A percentile compares a stretch with the other conserved stretches of the same genome.
Conservation (phyloP, 2,113 vertebrate genomes). For the Tachysurus vachellii region DNA sequence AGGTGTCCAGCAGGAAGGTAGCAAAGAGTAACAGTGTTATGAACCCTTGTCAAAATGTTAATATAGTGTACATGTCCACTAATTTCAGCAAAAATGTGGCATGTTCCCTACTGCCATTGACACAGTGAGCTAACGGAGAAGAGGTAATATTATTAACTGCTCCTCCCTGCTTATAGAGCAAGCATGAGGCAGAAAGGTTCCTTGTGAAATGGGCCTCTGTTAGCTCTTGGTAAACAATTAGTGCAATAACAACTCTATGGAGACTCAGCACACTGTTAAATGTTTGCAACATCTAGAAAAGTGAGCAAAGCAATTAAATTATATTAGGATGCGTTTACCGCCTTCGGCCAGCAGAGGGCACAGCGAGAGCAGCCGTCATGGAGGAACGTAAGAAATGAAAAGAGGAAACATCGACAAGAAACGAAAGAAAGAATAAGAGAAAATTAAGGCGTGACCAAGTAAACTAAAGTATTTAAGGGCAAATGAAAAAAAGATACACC, state of each 20-base stretch:
- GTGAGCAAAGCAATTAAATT: neutral
- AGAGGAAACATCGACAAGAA: neutral
- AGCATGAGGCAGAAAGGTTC: neutral
- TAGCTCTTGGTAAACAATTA: neutral
- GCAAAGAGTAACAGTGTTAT: no score
- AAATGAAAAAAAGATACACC: no score
- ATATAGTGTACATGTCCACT: no score
- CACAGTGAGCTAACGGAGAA: neutral
- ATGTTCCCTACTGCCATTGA: no score
- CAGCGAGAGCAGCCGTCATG: neutral
- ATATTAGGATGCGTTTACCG: neutral
- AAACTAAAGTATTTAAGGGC: no score
- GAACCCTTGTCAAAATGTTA: no score
- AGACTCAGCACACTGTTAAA: neutral
- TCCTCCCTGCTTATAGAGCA: neutral
- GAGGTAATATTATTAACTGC: neutral
- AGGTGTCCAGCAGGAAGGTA: no score
- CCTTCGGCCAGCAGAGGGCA: neutral
- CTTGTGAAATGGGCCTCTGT: neutral
- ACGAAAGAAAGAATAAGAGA: neutral
- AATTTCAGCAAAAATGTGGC: no score
- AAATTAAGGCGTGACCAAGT: no score
- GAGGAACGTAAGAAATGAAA: no score
- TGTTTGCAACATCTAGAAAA: neutral
- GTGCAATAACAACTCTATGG: neutral